Evolutionary conservation across 2,888 invertebrate species (phyloP).

Genomic region (Baronia brevicornis): DNA sequence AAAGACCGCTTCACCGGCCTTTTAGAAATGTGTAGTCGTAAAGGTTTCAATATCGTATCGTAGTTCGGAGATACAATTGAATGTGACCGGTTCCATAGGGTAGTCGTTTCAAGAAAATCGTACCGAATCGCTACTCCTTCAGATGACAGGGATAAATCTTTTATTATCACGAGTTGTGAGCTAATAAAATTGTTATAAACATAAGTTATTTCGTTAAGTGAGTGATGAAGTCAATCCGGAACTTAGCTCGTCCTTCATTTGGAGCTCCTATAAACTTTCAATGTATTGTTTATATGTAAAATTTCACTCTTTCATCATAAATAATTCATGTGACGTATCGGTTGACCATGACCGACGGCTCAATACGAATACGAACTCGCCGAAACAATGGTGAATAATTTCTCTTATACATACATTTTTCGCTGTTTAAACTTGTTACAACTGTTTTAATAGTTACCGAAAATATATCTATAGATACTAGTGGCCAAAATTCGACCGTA

Average conservation of each 20-base stretch:
- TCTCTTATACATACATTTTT: slow-evolving; percentile 28
- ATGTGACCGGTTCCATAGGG: too few species aligned
- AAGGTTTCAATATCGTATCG: too few species aligned
- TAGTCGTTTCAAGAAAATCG: too few species aligned
- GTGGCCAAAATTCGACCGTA: too few species aligned
- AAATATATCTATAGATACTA: too few species aligned
- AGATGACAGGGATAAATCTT: too few species aligned
- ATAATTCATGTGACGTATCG: slow-evolving; percentile 49
- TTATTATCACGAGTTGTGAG: too few species aligned
- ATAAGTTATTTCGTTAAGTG: slow-evolving; percentile 8
- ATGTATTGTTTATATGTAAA: slow-evolving; percentile 36
- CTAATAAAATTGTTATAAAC: not conserved
- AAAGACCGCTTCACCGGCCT: too few species aligned
- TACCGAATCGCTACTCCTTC: too few species aligned
- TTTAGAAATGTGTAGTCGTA: too few species aligned
- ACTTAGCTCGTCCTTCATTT: slow-evolving; percentile 13
- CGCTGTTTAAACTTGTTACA: slow-evolving; percentile 30
- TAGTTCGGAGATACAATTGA: too few species aligned
- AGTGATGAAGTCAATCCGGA: slow-evolving; percentile 12
- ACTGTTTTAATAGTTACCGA: too few species aligned
- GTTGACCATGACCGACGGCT: slow-evolving; percentile 48
- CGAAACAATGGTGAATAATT: slow-evolving; percentile 40
- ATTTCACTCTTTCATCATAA: slow-evolving; percentile 65
- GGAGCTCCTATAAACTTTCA: slow-evolving; percentile 28
- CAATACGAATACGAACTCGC: slow-evolving; percentile 42